These are phyloP conservation scores for Takifugu flavidus DNA, from an alignment of 2,113 vertebrate genomes.

Conservation along the genomic window DNA sequence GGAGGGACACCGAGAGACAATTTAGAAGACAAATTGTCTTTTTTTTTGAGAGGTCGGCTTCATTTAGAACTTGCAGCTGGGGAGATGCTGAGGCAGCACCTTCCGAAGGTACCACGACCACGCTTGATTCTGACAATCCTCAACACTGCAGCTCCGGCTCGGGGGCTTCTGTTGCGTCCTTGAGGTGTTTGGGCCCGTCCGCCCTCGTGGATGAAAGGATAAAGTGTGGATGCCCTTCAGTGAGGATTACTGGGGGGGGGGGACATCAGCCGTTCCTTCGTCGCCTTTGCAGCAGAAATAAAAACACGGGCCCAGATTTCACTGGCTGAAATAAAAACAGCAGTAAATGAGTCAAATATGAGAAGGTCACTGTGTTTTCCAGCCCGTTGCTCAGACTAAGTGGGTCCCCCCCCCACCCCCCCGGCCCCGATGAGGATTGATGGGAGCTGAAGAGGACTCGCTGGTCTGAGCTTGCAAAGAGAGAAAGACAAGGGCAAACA, in stretches of 20 bases:
- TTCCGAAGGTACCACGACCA: conserved; percentile 23
- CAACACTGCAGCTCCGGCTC: conserved; percentile 32
- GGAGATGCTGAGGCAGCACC: conserved; percentile 41
- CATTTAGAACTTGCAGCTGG: conserved; percentile 52
- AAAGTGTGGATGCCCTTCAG: conserved; percentile 9
- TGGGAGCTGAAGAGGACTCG: conserved; percentile 49
- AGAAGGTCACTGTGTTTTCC: conserved; percentile 69
- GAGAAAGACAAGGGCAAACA: conserved; percentile 48
- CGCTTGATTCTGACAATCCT: conserved; percentile 31
- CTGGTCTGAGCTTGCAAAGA: conserved; percentile 39
- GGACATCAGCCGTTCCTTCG: neutral
- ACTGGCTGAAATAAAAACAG: conserved; percentile 45
- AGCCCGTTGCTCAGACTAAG: conserved; percentile 60
- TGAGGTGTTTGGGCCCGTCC: conserved; percentile 14
- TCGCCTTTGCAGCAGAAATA: conserved; percentile 20
- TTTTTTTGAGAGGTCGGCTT: conserved; percentile 58
- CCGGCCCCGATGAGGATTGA: conserved; percentile 63
- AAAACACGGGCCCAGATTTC: conserved; percentile 26
- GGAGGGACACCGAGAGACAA: conserved; percentile 29
- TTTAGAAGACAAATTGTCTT: conserved; percentile 18
- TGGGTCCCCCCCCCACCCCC: conserved; percentile 41
- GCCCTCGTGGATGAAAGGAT: conserved; percentile 20
- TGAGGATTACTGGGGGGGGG: neutral
- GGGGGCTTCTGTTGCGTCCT: conserved; percentile 19
- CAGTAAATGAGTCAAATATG: conserved; percentile 58